Percentiles rank a stretch among this genome's conserved stretches.
These are phyloP conservation scores for Bos taurus DNA, from an alignment of 2,113 vertebrate species.

Conservation along the genomic window ARS-UCD2.0 NC_037328.1:143451501-143452000, in stretches of 20 bases:
- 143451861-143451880: neutral
- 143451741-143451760: neutral
- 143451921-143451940: neutral
- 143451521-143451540: neutral
- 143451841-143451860: neutral
- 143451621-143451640: rapidly evolving
- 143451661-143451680: neutral
- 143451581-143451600: rapidly evolving
- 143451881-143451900: neutral
- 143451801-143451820: neutral
- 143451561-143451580: rapidly evolving
- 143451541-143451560: neutral
- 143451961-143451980: neutral
- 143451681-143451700: neutral
- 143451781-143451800: neutral
- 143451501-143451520: rapidly evolving
- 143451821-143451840: rapidly evolving
- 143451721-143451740: neutral
- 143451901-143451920: neutral
- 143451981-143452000: neutral
- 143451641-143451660: neutral
- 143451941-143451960: neutral
- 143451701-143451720: too few species aligned
- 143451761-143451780: neutral
- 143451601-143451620: neutral